phyloP scores from a whole-genome alignment of 35 echinoderm and acorn worm species.

The Diadema setosum region DNA sequence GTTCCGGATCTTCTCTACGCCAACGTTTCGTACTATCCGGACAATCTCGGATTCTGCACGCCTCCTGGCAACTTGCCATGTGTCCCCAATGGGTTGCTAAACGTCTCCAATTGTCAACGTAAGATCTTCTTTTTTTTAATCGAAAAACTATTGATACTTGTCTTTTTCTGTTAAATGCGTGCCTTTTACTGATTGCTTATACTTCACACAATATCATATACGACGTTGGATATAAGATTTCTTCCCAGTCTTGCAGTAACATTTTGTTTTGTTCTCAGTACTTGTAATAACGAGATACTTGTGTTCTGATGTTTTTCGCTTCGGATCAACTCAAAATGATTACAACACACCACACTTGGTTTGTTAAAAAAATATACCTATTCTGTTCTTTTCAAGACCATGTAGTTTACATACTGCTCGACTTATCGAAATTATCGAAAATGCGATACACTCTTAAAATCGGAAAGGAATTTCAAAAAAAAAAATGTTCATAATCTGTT shows the following conservation, averaged over 20 bases:
- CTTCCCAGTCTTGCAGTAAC: too few relatives aligned
- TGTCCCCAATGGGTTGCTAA: constrained; percentile 60
- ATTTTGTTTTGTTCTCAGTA: too few relatives aligned
- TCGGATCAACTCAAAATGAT: too few relatives aligned
- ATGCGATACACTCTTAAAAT: too few relatives aligned
- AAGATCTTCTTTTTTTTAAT: not conserved
- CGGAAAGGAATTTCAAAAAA: too few relatives aligned
- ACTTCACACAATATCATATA: not conserved
- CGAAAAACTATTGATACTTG: not conserved
- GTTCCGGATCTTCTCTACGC: constrained; percentile 62
- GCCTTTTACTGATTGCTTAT: not conserved
- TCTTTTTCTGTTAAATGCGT: not conserved
- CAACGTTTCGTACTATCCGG: constrained; percentile 61
- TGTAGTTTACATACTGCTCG: too few relatives aligned
- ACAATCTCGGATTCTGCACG: constrained; percentile 83
- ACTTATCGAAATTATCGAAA: too few relatives aligned
- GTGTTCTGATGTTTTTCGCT: not conserved
- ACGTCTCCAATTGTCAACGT: constrained; percentile 73
- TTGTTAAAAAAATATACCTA: too few relatives aligned
- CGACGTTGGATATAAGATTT: not conserved
- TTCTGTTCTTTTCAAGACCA: too few relatives aligned
- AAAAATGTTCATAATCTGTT: too few relatives aligned
- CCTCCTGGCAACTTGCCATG: constrained; percentile 51
- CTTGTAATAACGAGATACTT: not conserved
- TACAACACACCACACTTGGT: too few relatives aligned